These are phyloP conservation scores for Chaenocephalus aceratus DNA, from an alignment of 2,113 vertebrate species.

Conservation along the genomic window DNA sequence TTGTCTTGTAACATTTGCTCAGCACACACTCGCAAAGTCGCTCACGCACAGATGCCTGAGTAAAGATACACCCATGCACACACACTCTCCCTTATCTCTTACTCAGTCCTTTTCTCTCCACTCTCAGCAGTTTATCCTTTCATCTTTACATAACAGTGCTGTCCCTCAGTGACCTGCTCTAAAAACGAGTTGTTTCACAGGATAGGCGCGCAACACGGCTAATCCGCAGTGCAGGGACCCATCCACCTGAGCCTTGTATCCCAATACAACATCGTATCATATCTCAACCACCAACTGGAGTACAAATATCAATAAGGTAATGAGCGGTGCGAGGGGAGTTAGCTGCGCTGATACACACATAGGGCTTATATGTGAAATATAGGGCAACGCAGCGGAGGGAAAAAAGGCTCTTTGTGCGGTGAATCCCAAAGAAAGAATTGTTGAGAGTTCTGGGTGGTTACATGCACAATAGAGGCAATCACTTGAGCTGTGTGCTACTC, in stretches of 20 bases:
- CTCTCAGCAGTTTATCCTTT: slow-evolving; percentile 75
- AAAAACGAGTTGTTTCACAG: slow-evolving; percentile 55
- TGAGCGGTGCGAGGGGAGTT: slow-evolving; percentile 19
- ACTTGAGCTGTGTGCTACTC: slow-evolving; percentile 51
- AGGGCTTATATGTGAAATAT: slow-evolving; percentile 37
- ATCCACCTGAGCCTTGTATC: slow-evolving; percentile 45
- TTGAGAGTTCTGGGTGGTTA: slow-evolving; percentile 64
- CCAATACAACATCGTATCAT: slow-evolving; percentile 31
- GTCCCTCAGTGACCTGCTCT: slow-evolving; percentile 54
- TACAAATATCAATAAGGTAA: slow-evolving; percentile 48
- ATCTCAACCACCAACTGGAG: slow-evolving; percentile 38
- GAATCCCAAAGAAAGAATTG: slow-evolving; percentile 45
- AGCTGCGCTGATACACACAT: slow-evolving; percentile 6
- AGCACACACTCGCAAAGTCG: slow-evolving; percentile 3
- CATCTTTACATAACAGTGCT: slow-evolving; percentile 72
- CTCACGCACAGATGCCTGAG: slow-evolving; percentile 5
- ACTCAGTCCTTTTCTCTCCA: slow-evolving; percentile 60
- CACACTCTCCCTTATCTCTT: slow-evolving; percentile 45
- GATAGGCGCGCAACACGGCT: slow-evolving; percentile 15
- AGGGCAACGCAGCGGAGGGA: slow-evolving; percentile 25
- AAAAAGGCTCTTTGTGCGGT: slow-evolving; percentile 41
- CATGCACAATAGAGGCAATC: slow-evolving; percentile 62
- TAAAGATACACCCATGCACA: slow-evolving; percentile 31
- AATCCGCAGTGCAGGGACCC: slow-evolving; percentile 50
- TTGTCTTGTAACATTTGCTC: slow-evolving; percentile 75